Conservation (phyloP, 2,113 vertebrate genomes). For the Anarrhichthys ocellatus region DNA sequence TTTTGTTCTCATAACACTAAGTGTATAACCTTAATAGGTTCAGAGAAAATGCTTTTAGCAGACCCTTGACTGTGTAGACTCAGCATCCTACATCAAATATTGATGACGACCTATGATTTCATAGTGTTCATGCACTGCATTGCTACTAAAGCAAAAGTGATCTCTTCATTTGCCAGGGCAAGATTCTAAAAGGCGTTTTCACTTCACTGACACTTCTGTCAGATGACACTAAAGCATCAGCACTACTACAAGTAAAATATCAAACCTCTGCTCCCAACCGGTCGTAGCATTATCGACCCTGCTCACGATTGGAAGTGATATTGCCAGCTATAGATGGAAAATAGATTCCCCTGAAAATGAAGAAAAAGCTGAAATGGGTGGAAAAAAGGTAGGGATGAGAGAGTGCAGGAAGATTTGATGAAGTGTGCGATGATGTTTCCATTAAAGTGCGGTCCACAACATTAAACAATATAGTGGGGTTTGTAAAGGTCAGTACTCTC, state of each 20-base stretch:
- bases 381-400: conserved; percentile 37
- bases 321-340: conserved; percentile 22
- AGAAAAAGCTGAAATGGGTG: conserved; percentile 27
- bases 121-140: not conserved
- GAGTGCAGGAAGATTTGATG: conserved; percentile 62
- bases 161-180: not conserved
- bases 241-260: conserved; percentile 1
- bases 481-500: conserved; percentile 71
- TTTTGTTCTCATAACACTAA: not conserved
- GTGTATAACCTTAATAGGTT: conserved; percentile 5
- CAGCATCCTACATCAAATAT: not conserved
- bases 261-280: conserved; percentile 21
- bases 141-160: not conserved
- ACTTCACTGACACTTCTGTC: conserved; percentile 1
- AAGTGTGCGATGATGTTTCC: conserved; percentile 72
- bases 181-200: not conserved
- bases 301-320: conserved; percentile 28
- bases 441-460: conserved; percentile 72
- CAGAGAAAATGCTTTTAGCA: not conserved
- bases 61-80: not conserved
- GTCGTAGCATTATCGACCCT: conserved; percentile 36
- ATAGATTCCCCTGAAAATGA: conserved; percentile 41
- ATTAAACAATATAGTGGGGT: conserved; percentile 74
- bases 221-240: not conserved
- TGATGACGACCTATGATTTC: not conserved